A percentile compares a stretch with the other conserved stretches of the same genome.
Conservation (phyloP, 2,888 invertebrate genomes). For the Pteria penguin region DNA sequence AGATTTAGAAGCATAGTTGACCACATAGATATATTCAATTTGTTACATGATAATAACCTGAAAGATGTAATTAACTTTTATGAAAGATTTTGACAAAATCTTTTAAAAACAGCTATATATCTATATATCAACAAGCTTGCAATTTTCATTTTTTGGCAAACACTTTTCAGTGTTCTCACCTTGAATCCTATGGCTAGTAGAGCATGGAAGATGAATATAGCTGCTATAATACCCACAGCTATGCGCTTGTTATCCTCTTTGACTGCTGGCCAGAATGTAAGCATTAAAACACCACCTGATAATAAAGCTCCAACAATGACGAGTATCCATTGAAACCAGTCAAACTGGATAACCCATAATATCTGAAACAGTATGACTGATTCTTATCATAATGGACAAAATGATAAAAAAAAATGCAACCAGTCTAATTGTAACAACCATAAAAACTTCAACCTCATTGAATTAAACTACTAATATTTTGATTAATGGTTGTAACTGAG, state of each 20-base stretch:
- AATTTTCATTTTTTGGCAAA: no score
- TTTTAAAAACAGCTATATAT: no score
- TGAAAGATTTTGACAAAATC: no score
- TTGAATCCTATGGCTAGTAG: conserved; percentile 92
- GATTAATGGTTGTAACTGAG: no score
- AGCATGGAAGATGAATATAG: conserved; percentile 89
- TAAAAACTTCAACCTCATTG: background rate
- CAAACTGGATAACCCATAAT: conserved; percentile 90
- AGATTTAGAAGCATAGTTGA: no score
- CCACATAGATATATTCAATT: no score
- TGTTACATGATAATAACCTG: no score
- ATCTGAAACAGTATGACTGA: conserved; percentile 82
- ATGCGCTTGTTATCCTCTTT: conserved; percentile 82
- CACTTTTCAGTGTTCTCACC: no score
- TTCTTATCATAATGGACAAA: background rate
- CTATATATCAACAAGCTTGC: no score
- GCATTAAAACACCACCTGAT: conserved; percentile 89
- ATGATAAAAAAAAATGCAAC: background rate
- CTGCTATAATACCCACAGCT: conserved; percentile 84
- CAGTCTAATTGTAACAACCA: background rate
- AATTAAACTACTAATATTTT: no score
- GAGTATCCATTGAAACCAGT: conserved; percentile 92
- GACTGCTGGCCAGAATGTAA: conserved; percentile 89
- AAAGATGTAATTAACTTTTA: no score
- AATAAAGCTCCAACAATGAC: conserved; percentile 90